Percentiles rank a stretch among this genome's conserved stretches.
Evolutionary conservation across 2,888 invertebrate species (phyloP).

Genomic region (Nemurella pictetii): DNA sequence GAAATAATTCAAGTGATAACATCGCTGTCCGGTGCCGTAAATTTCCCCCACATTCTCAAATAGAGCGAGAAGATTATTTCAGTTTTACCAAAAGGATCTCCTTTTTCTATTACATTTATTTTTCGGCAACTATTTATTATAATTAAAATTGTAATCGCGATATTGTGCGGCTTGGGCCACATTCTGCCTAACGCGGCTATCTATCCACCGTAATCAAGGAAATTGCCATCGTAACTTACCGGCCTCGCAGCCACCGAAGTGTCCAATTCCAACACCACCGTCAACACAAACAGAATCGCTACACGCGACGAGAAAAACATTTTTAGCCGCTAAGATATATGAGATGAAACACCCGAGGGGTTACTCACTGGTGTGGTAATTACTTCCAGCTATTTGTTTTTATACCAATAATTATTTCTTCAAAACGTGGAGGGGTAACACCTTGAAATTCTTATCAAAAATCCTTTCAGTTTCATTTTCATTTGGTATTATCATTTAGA

Average conservation of each 20-base stretch:
- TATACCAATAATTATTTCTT: conserved; percentile 10
- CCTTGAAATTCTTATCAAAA: conserved; percentile 9
- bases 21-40: no score
- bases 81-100: no score
- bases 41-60: not conserved
- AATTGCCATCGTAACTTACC: not conserved
- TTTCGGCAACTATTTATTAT: no score
- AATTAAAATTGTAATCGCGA: no score
- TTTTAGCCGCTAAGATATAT: not conserved
- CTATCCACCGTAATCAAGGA: no score
- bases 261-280: not conserved
- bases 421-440: not conserved
- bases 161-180: no score
- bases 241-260: not conserved
- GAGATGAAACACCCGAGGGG: not conserved
- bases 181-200: no score
- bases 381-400: not conserved
- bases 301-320: not conserved
- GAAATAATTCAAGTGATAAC: not conserved
- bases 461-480: conserved; percentile 13
- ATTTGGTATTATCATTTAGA: conserved; percentile 17
- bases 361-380: not conserved
- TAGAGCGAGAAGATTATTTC: no score
- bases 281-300: not conserved
- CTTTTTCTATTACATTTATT: no score